These are phyloP conservation scores for Aphidius ervi DNA, from an alignment of 1,140 invertebrate genomes.

Conservation along the genomic window DNA sequence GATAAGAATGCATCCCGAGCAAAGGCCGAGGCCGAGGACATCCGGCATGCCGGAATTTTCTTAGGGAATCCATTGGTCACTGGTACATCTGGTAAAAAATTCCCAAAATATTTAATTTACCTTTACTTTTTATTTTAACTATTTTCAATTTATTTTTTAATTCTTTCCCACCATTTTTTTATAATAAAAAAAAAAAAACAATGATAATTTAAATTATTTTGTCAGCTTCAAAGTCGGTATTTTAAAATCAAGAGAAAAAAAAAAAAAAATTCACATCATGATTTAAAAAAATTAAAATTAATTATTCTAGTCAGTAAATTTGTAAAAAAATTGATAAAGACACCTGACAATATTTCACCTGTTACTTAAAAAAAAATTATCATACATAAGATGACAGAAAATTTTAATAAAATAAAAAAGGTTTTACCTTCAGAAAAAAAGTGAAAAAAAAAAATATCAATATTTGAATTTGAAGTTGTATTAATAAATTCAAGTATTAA, in stretches of 20 bases:
- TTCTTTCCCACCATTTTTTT: not conserved
- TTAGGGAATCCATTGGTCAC: constrained; percentile 39
- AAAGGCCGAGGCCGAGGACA: constrained; percentile 41
- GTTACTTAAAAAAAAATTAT: too few species aligned
- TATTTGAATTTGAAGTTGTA: too few species aligned
- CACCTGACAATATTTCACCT: constrained; percentile 5
- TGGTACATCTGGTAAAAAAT: constrained; percentile 37
- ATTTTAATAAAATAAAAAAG: too few species aligned
- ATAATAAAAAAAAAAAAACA: too few species aligned
- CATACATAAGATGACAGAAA: too few species aligned
- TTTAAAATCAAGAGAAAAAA: too few species aligned
- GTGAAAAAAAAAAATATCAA: too few species aligned
- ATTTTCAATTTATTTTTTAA: constrained; percentile 2
- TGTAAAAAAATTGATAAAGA: not conserved
- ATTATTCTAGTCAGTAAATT: not conserved
- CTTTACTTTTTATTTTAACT: not conserved
- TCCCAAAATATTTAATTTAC: constrained; percentile 12
- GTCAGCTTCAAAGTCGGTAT: too few species aligned
- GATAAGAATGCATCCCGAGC: constrained; percentile 38
- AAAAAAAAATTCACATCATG: too few species aligned
- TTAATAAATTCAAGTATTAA: not conserved
- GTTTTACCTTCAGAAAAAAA: too few species aligned
- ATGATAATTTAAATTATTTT: too few species aligned
- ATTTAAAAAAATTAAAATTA: not conserved
- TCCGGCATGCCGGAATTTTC: constrained; percentile 39